Base-by-base conservation (phyloP, 2,888 invertebrate species). In the Hypolimnas misippus region DNA sequence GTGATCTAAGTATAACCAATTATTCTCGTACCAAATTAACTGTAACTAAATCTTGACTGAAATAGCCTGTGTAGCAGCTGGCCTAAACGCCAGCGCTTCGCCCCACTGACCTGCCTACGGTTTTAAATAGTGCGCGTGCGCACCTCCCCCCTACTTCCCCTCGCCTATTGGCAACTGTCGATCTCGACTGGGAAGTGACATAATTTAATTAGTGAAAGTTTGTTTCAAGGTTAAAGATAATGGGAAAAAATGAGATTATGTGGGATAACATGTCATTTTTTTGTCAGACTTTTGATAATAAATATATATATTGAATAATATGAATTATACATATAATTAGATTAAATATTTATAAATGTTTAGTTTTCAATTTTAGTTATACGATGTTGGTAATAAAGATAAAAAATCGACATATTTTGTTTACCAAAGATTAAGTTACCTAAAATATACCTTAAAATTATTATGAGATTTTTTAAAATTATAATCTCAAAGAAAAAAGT, bases 41-140 rank as follows among this genome's bases (percentile, higher is more conserved):
- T 67, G 73, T 66, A 70, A 72, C 67, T 65, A 67, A 68, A 70
- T 71, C 67, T 66, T 60, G 53, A 63, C 66, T 63, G 62, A 72
- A 73, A 55, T 58, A 51, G 56, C 46, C 49, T 40, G 8, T 19
- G 35, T 19, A 60, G 59, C 53, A 38, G 59, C 54, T 53, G 58
- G 46, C 29, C 59, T 46, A 53, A 38, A 25, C 53, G 57, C 40
- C 58, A 57, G 61, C 68, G 61, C 57, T 58, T 59, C 70, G 77
- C 40, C 72, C 76, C 70, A 77, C 72, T 77, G 75, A 77, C 76
- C 75, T 69, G 75, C 69, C 75, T 68, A 72, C 74, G 57, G 70
- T 68, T 70, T 68, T 64, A 76, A 77, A 77, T 77, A 77, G 76
- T 68, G 59, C 69, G 68, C 62, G 59, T 61, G 57, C 66, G 52